Evolutionary conservation across 2,797 vertebrate species (phyloP), one percentile per base, ranked within the genome.

Genomic region (Lateolabrax maculatus): DNA sequence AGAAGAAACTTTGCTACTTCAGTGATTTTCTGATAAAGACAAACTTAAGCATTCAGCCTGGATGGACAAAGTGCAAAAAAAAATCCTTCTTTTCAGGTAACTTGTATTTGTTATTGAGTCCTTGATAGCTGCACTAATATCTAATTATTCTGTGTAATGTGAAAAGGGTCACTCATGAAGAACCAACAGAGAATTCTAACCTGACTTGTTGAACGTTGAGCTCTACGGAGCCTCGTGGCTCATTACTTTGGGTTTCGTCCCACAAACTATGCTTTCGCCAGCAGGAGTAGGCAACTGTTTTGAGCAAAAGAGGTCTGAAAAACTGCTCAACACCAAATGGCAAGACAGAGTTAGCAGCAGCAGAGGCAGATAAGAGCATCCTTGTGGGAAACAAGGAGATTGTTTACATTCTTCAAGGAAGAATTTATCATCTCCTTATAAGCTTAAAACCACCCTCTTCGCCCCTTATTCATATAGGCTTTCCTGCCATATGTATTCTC

Each of bases 351-450:
- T 34, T 34, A 34, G 36, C 36, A 70, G 18, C 36, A 56, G 12
- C 44, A 7, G 15, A 51, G 31, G 53, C 63, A 60, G 51, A 72
- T 68, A 46, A 65, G 60, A 41, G 15, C 25, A 61, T 65, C 60
- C 48, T 31, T 57, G 27, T 18, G 34, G 48, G 60, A 60, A 19
- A 25, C 18, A 9, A 18, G 34, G 36, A 62, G 62, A 77, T 71
- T 25, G 75, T 77, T 83, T 53, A 48, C 41, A 48, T 70, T 41
- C 18, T 67, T 34, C 44, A 36, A 60, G 48, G 34, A 44, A 43
- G 18, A 49, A 61, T 62, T 9, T 37, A 46, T 73, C 31, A 37
- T 74, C 44, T 56, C 57, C 51, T 69, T 74, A 49, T 25, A 18
- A 13, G 46, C 21, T 74, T 51, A 73, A 49, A 41, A 25, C 18